Evolutionary conservation across 2,797 vertebrate genomes (phyloP).

Genomic region (Taenioides sp.): DNA sequence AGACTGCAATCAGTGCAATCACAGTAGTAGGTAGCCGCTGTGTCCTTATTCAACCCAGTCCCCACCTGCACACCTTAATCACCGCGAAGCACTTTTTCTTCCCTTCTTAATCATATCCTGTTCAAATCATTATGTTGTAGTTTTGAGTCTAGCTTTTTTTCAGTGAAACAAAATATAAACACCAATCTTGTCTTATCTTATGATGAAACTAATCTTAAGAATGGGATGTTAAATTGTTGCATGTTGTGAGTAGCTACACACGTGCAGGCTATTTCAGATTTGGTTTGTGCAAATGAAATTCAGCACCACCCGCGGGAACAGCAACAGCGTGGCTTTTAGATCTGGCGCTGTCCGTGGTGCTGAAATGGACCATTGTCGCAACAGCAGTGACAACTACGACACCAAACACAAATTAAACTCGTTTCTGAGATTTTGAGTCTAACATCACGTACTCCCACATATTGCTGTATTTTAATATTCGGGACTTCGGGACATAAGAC

Average conservation of each 20-base stretch:
- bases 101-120: background rate
- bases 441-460: background rate
- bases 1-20: conserved; percentile 11
- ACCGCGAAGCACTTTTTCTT: background rate
- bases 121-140: background rate
- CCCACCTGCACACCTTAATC: background rate
- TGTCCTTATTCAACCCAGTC: background rate
- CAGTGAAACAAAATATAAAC: too few relatives aligned
- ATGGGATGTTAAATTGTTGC: background rate
- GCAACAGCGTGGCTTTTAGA: conserved; percentile 27
- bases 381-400: background rate
- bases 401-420: background rate
- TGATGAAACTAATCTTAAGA: background rate
- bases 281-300: conserved; percentile 17
- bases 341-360: conserved; percentile 70
- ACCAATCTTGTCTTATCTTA: background rate
- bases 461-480: background rate
- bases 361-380: conserved; percentile 43
- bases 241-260: background rate
- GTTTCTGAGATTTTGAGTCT: background rate
- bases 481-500: background rate
- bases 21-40: conserved; percentile 1
- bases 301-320: conserved; percentile 54
- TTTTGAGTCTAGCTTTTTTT: background rate
- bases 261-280: background rate